Conservation (phyloP, 2,113 vertebrate genomes). For the Delphinus delphis region DNA sequence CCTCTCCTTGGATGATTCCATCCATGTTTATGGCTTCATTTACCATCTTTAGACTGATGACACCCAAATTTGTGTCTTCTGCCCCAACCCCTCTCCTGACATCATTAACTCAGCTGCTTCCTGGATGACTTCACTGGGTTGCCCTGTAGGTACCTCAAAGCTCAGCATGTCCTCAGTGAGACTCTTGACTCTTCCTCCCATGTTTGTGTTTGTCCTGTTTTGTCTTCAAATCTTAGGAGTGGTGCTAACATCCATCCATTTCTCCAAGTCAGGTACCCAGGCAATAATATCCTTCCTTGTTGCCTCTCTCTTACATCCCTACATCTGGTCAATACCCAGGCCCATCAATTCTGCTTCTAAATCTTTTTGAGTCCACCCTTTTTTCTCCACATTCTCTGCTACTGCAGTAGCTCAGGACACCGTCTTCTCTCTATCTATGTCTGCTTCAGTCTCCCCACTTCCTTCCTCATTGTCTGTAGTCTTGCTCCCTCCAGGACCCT, state of each 20-base stretch:
- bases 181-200: neutral
- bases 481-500: neutral
- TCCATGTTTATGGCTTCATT: neutral
- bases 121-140: neutral
- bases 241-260: neutral
- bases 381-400: neutral
- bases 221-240: neutral
- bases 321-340: neutral
- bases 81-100: neutral
- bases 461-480: neutral
- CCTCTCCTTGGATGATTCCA: neutral
- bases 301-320: neutral
- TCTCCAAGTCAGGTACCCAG: neutral
- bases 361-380: neutral
- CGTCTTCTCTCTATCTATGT: neutral
- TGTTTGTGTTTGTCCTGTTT: neutral
- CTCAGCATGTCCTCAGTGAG: neutral
- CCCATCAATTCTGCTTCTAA: neutral
- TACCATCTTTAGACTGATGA: neutral
- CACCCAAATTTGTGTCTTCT: neutral
- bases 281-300: neutral
- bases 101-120: neutral
- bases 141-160: neutral
- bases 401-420: neutral
- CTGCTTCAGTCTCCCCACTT: neutral